Evolutionary conservation across 2,797 vertebrate genomes (phyloP).

Genomic region (Microctenopoma stevenorrisi): DNA sequence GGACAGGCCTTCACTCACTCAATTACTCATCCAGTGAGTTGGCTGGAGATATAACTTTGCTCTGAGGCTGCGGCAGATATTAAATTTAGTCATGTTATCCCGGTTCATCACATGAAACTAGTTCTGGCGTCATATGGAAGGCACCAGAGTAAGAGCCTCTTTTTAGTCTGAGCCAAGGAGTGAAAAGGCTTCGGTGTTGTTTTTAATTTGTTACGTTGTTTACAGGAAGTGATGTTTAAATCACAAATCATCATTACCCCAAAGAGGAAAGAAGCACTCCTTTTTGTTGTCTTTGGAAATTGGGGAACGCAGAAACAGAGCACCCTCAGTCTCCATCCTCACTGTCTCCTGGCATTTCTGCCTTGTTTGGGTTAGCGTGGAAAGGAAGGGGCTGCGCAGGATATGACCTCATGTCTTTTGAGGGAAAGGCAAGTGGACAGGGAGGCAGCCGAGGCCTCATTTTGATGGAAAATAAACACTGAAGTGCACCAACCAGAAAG

Average conservation of each 20-base stretch:
- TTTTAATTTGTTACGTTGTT: conserved; percentile 19
- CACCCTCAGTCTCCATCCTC: conserved; percentile 57
- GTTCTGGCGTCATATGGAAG: conserved; percentile 57
- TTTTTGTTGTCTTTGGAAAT: conserved; percentile 18
- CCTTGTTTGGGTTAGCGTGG: conserved; percentile 84
- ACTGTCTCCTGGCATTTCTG: conserved; percentile 70
- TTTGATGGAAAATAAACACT: conserved; percentile 77
- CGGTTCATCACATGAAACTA: conserved; percentile 73
- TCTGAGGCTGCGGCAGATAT: conserved; percentile 66
- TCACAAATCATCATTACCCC: conserved; percentile 1
- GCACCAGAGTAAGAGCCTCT: conserved; percentile 44
- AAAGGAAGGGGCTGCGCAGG: conserved; percentile 85
- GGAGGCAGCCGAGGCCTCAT: conserved; percentile 76
- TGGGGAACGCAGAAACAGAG: conserved; percentile 55
- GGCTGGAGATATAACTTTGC: conserved; percentile 72
- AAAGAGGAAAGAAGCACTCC: conserved; percentile 5
- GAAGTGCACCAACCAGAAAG: conserved; percentile 44
- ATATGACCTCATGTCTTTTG: conserved; percentile 86
- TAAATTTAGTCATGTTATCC: conserved; percentile 74
- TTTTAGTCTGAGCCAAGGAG: conserved; percentile 36
- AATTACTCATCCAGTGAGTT: conserved; percentile 75
- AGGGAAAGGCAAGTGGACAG: conserved; percentile 79
- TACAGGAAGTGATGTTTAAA: conserved; percentile 27
- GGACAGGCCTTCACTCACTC: conserved; percentile 66
- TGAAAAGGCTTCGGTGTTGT: conserved; percentile 21